Evolutionary conservation across 2,113 vertebrate genomes (phyloP).

Genomic region (Trichechus manatus): DNA sequence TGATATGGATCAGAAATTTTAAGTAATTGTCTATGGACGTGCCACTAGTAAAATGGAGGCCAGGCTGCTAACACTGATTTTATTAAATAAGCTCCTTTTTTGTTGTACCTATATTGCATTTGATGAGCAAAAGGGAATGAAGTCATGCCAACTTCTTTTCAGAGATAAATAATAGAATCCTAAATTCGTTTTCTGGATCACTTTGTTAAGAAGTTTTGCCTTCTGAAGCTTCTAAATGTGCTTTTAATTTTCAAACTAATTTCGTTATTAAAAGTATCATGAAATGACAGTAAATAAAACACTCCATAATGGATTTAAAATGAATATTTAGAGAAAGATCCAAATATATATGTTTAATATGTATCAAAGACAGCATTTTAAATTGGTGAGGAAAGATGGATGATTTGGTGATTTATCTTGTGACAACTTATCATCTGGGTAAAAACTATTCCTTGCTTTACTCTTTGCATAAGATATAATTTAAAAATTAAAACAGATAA

Average conservation of each 20-base stretch:
- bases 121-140: neutral
- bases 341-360: neutral
- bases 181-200: constrained; percentile 27
- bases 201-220: constrained; percentile 11
- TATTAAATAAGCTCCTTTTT: neutral
- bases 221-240: neutral
- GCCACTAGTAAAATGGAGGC: neutral
- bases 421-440: neutral
- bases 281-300: constrained; percentile 42
- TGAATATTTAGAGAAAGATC: neutral
- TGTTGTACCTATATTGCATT: neutral
- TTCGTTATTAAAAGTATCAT: neutral
- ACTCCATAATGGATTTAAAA: neutral
- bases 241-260: constrained; percentile 21
- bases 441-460: neutral
- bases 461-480: neutral
- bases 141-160: constrained; percentile 6
- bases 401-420: neutral
- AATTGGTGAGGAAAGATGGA: neutral
- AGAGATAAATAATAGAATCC: constrained; percentile 17
- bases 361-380: neutral
- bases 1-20: neutral
- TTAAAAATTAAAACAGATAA: neutral
- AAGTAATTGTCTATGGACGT: neutral
- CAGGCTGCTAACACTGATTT: constrained; percentile 31